A percentile compares a stretch with the other conserved stretches of the same genome.
Conservation (phyloP, 2,888 invertebrate genomes). For the Synergus laeviventris region DNA sequence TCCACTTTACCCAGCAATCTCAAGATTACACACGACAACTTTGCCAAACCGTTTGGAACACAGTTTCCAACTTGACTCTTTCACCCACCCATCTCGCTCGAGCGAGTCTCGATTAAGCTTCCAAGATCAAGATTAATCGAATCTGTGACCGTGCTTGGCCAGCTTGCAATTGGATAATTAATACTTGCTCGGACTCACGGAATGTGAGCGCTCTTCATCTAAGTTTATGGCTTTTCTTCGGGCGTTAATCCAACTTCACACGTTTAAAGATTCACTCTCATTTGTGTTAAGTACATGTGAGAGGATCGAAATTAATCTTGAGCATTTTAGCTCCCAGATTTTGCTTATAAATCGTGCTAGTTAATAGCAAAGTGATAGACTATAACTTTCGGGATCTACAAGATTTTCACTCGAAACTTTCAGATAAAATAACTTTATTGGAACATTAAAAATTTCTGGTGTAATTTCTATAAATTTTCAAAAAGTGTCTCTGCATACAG, state of each 20-base stretch:
- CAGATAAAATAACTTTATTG: too few relatives aligned
- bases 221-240: not conserved
- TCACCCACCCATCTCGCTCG: conserved; percentile 43
- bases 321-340: not conserved
- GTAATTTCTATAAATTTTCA: too few relatives aligned
- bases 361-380: not conserved
- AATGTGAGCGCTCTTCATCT: not conserved
- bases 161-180: conserved; percentile 37
- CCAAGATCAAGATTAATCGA: conserved; percentile 59
- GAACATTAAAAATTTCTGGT: too few relatives aligned
- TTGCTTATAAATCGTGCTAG: not conserved
- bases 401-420: too few relatives aligned
- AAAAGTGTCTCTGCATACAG: too few relatives aligned
- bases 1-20: conserved; percentile 54
- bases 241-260: not conserved
- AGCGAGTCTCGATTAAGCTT: conserved; percentile 56
- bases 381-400: too few relatives aligned
- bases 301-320: not conserved
- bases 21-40: conserved; percentile 62
- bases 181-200: conserved; percentile 9
- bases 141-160: conserved; percentile 41
- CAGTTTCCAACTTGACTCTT: conserved; percentile 57
- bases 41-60: conserved; percentile 54
- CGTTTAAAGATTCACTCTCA: not conserved
- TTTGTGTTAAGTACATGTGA: not conserved